Evolutionary conservation across 2,888 invertebrate genomes (phyloP), one percentile per base, ranked within the genome.

Genomic region (Erebia epiphron): DNA sequence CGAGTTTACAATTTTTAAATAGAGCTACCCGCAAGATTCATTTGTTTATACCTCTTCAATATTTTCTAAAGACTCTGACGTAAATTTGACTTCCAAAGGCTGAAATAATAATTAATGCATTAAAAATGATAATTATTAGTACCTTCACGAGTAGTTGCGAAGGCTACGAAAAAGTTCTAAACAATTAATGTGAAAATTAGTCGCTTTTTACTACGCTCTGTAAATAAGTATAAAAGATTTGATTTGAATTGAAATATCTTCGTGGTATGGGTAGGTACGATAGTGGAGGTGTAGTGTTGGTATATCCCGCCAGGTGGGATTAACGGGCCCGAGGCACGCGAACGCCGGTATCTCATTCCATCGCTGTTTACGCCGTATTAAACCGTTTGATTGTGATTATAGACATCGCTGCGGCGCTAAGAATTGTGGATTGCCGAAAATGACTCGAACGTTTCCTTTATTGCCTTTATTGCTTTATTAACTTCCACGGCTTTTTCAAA

Each of bases 381-480:
- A 88, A 90, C 91, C 88, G 87, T 91, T 89, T 88, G 83, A 86
- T 89, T 86, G 85, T 90, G 88, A 90, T 90, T 89, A 89, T 88
- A 89, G 85, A 84, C 84, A 73, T 71, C 74, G 72, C 68, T 72
- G 71, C 62, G 74, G 77, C 76, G 73, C 73, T 75, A 73, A 77
- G 70, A 73, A 76, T 71, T 75, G 72, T 73, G 71, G 73, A 74
- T 75, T 68, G 67, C 66, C 71, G 70, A 69, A 72, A 75, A 74
- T 73, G 68, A 71, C 67, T 75, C 64, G 43, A 67, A 68, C 60
- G 60, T 64, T 68, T 41, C 62, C 62, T 67, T 71, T 43, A 74
- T 43, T 21, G 54, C 62, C 62, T 67, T 71, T 43, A 74, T 43
- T 21, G 54, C 62, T 70, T 57, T 70, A 70, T 70, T 70, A 72